Conservation (phyloP, 2,888 invertebrate species). For the Drosophila meridionalis region DNA sequence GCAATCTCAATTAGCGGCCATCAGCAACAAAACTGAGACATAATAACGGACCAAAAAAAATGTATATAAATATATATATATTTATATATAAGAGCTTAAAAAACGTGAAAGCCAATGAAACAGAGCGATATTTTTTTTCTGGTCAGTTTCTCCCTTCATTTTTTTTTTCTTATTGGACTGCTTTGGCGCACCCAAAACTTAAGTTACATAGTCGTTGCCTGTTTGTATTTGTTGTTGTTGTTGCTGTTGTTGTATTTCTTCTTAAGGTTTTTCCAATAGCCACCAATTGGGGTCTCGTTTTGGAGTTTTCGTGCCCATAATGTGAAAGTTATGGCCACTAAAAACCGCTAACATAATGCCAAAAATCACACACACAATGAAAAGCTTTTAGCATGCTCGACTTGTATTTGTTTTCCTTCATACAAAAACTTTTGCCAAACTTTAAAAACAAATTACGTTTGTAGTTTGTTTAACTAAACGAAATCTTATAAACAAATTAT, state of each 20-base stretch:
- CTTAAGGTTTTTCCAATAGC: constrained; percentile 52
- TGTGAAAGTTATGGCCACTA: constrained; percentile 56
- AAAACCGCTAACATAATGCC: constrained; percentile 33
- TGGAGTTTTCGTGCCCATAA: constrained; percentile 40
- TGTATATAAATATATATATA: constrained; percentile 1
- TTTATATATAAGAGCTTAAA: constrained; percentile 33
- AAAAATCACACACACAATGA: constrained; percentile 27
- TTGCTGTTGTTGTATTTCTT: constrained; percentile 26
- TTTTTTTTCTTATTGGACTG: constrained; percentile 11
- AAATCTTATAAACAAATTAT: neutral
- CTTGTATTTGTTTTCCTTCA: constrained; percentile 1
- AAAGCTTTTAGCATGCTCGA: constrained; percentile 8
- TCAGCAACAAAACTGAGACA: constrained; percentile 73
- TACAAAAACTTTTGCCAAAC: constrained; percentile 27
- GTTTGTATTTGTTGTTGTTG: constrained; percentile 28
- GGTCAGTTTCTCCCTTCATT: constrained; percentile 21
- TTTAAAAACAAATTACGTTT: neutral
- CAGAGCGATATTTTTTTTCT: constrained; percentile 42
- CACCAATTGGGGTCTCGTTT: constrained; percentile 43
- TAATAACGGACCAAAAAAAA: constrained; percentile 48
- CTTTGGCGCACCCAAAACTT: constrained; percentile 55
- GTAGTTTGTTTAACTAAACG: neutral
- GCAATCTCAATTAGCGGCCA: constrained; percentile 63
- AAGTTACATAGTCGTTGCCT: constrained; percentile 34
- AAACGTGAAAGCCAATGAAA: constrained; percentile 55